Evolutionary conservation across 2,797 vertebrate species (phyloP).

Genomic region (Premnoplex brunnescens): DNA sequence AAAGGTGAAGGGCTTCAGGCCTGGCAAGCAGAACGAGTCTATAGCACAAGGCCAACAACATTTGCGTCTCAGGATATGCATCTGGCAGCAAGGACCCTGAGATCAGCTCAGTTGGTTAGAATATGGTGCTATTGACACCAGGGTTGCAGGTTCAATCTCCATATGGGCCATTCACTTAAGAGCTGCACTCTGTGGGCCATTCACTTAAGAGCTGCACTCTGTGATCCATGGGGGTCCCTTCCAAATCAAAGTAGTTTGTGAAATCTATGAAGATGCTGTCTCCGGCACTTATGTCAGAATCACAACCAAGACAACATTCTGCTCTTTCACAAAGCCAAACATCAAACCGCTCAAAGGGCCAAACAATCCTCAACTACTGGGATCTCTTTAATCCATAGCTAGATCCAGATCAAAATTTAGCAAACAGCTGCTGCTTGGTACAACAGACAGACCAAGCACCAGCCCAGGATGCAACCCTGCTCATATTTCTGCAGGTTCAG

Average conservation of each 20-base stretch:
- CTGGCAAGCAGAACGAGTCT: background rate
- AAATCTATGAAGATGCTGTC: background rate
- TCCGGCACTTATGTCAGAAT: background rate
- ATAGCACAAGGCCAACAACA: background rate
- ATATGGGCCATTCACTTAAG: background rate
- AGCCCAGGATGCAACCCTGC: background rate
- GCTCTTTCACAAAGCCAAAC: background rate
- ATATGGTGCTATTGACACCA: background rate
- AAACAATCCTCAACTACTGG: background rate
- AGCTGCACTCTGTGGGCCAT: background rate
- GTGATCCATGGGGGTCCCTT: background rate
- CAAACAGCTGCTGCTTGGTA: background rate
- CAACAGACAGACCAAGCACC: background rate
- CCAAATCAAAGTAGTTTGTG: background rate
- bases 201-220: background rate
- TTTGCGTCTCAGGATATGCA: background rate
- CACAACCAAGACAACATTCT: background rate
- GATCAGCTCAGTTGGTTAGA: background rate
- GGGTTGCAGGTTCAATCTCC: background rate
- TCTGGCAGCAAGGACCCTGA: background rate
- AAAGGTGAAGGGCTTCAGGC: background rate
- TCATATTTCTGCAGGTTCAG: background rate
- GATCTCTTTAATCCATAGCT: background rate
- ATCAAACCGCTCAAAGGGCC: rapidly evolving
- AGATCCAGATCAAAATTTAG: background rate